Base-by-base conservation (phyloP, 2,888 invertebrate species). In the Ectemnius cavifrons region DNA sequence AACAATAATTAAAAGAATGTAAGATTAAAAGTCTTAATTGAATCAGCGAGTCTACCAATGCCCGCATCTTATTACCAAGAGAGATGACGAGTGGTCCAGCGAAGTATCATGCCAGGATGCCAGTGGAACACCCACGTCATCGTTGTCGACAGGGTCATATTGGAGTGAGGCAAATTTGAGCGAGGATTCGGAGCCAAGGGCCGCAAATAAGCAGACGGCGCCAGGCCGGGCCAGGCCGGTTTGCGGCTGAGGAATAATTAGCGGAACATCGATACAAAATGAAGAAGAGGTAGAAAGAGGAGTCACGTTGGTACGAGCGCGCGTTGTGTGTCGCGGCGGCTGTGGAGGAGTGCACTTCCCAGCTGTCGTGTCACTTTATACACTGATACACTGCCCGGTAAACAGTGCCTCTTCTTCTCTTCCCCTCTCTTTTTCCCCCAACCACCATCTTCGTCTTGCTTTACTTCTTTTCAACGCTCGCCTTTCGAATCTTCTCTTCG, bases 291-390 rank as follows among this genome's bases (percentile, higher is more conserved):
- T 68, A 64, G 57, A 63, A 6, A 52, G 52, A 1, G 13, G 14
- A 13, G n/a, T 5, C 49, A 13, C 14, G 49, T 59, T 64, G 49
- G 23, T 61, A 65, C 61, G 69, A 63, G 67, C 59, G 37, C 46
- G 62, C 61, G 47, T 61, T 62, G 62, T 11, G 37, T 37, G 5
- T 11, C 8, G 8, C 8, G 8, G 5, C 8, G 37, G 8, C 45
- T 62, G n/a, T n/a, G 63, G 63, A 71, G 73, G 75, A 76, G 73
- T 78, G 80, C 78, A 86, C 81, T 82, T 82, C 78, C 85, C 87
- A 87, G 87, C 87, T 87, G 87, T 87, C 84, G 84, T 72, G 86
- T 86, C 82, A 87, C 73, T 85, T 84, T 85, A 87, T 86, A 85
- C 68, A 68, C 45, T 65, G 67, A 73, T 68, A 64, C 65, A 63